phyloP scores from a whole-genome alignment of 1,140 invertebrate genomes.

The Triops longicaudatus region DNA sequence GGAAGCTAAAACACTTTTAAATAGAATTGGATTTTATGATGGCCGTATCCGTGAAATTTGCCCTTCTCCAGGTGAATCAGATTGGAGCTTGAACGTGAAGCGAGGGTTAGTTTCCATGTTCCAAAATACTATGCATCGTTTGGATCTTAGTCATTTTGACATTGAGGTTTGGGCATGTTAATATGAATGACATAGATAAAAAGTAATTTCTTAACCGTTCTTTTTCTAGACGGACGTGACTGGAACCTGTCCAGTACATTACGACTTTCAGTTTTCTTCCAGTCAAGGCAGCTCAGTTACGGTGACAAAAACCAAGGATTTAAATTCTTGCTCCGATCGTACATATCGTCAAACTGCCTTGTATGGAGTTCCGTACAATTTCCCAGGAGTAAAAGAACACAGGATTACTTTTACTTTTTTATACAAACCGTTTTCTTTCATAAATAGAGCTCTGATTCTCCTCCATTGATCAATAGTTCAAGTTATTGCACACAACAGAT shows the following conservation, averaged over 20 bases:
- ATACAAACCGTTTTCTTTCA: neutral
- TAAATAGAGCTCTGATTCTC: constrained; percentile 50
- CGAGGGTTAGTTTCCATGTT: constrained; percentile 73
- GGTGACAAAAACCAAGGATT: constrained; percentile 67
- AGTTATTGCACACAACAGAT: constrained; percentile 66
- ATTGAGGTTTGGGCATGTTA: constrained; percentile 56
- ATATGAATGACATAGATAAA: too few species aligned
- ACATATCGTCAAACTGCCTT: constrained; percentile 68
- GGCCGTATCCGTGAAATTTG: constrained; percentile 68
- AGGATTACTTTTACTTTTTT: constrained; percentile 12
- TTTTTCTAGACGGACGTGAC: constrained; percentile 59
- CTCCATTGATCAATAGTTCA: constrained; percentile 63
- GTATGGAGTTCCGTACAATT: constrained; percentile 66
- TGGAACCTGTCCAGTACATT: constrained; percentile 72
- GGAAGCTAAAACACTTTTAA: neutral
- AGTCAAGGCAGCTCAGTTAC: constrained; percentile 60
- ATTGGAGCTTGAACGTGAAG: constrained; percentile 81
- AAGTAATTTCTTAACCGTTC: too few species aligned
- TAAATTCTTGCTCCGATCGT: constrained; percentile 60
- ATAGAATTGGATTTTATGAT: constrained; percentile 59
- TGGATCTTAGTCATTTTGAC: constrained; percentile 53
- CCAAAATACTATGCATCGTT: constrained; percentile 79
- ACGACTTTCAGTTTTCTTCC: constrained; percentile 51
- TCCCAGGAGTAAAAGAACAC: constrained; percentile 51
- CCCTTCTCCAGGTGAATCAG: constrained; percentile 55